Evolutionary conservation across 1,140 invertebrate species (phyloP).

Genomic region (Drusus annulatus): DNA sequence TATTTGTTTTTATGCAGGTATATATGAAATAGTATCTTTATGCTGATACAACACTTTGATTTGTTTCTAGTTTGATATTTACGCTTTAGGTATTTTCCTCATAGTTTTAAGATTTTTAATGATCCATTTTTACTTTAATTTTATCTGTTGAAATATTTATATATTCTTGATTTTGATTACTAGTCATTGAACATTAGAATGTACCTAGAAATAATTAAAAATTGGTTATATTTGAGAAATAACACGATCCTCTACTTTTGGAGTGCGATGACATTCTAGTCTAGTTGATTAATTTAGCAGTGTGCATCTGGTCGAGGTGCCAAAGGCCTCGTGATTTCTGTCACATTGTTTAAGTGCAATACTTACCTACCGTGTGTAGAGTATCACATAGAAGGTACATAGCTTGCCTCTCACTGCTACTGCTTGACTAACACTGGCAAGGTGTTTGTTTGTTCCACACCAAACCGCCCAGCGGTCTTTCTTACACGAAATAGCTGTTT

Average conservation of each 20-base stretch:
- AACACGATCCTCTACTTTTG: background rate
- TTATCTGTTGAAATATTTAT: conserved; percentile 13
- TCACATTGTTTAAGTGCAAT: background rate
- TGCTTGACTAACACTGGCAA: conserved; percentile 19
- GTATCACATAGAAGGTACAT: background rate
- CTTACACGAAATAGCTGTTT: background rate
- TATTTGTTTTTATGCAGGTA: background rate
- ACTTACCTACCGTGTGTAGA: no score
- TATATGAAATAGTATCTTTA: no score
- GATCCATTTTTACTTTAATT: conserved; percentile 15
- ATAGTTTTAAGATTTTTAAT: conserved; percentile 26
- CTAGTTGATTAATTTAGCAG: background rate
- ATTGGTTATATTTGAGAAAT: background rate
- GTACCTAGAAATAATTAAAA: conserved; percentile 16
- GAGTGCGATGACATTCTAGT: background rate
- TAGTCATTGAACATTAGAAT: conserved; percentile 17
- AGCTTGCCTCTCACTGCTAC: conserved; percentile 33
- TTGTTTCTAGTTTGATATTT: conserved; percentile 11
- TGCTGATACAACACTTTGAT: background rate
- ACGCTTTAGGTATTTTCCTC: conserved; percentile 25
- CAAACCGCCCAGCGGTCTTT: no score
- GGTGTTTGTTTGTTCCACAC: no score
- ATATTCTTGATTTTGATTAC: conserved; percentile 13
- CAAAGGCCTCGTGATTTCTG: background rate
- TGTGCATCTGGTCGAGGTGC: background rate